Evolutionary conservation across 2,113 vertebrate species (phyloP).

Genomic region (Burhinus oedicnemus): DNA sequence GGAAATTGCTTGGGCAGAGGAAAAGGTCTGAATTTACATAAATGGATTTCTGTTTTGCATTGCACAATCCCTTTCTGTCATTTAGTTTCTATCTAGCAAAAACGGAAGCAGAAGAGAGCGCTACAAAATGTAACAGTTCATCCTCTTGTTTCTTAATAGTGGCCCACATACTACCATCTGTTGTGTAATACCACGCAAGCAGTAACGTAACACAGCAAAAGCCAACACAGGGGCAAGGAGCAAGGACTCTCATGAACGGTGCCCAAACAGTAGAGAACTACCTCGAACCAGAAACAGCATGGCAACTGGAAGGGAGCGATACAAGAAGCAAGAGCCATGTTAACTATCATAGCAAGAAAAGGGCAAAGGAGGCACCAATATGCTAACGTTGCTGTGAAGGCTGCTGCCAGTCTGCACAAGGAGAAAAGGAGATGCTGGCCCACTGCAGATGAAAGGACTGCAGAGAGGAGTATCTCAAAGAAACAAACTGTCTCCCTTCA

Average conservation of each 20-base stretch:
- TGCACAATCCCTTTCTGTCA: neutral
- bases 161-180: neutral
- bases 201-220: neutral
- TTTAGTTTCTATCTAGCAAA: conserved; percentile 3
- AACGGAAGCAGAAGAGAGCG: neutral
- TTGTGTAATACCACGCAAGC: neutral
- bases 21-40: conserved; percentile 60
- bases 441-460: neutral
- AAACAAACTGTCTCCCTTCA: neutral
- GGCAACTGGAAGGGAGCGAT: neutral
- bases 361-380: neutral
- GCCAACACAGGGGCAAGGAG: neutral
- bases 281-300: neutral
- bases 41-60: conserved; percentile 22
- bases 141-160: conserved; percentile 26
- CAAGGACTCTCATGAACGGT: neutral
- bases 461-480: neutral
- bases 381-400: neutral
- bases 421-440: neutral
- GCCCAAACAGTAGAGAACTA: neutral
- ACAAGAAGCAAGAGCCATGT: neutral
- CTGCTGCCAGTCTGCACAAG: neutral
- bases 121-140: neutral
- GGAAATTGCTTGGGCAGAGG: conserved; percentile 27
- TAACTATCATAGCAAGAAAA: neutral